A percentile compares a stretch with the other conserved stretches of the same genome.
Conservation (phyloP, 2,888 invertebrate species). For the Apamea anceps region DNA sequence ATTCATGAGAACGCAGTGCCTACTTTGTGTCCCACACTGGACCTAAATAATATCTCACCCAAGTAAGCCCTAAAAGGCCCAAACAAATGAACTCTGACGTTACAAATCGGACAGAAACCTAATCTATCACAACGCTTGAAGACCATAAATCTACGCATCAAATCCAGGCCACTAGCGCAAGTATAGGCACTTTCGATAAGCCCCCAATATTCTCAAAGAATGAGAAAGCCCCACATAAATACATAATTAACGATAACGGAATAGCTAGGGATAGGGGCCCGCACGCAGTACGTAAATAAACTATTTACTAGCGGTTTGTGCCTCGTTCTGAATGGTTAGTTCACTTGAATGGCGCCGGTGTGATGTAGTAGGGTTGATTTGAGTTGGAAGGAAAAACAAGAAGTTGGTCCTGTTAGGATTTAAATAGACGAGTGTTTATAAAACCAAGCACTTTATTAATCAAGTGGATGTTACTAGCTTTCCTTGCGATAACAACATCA, state of each 20-base stretch:
- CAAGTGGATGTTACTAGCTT: neutral
- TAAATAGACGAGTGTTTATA: neutral
- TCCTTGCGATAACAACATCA: neutral
- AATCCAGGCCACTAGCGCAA: conserved; percentile 52
- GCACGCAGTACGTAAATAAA: conserved; percentile 65
- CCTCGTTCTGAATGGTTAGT: conserved; percentile 45
- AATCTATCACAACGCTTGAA: conserved; percentile 54
- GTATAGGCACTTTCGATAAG: conserved; percentile 60
- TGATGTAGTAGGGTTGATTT: neutral
- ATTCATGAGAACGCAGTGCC: neutral
- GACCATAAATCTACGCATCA: conserved; percentile 57
- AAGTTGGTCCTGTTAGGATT: neutral
- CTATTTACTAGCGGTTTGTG: conserved; percentile 63
- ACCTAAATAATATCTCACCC: neutral
- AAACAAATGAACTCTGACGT: conserved; percentile 15
- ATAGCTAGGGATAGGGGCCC: conserved; percentile 59
- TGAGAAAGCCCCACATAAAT: conserved; percentile 67
- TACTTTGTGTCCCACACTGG: neutral
- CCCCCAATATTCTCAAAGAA: conserved; percentile 60
- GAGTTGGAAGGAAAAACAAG: neutral
- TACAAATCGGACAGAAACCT: conserved; percentile 21
- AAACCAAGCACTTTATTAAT: neutral
- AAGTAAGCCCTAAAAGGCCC: neutral
- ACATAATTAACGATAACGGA: conserved; percentile 72
- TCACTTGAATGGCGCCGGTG: conserved; percentile 39